phyloP scores from a whole-genome alignment of 2,888 invertebrate genomes.

The Diaphora mendica region DNA sequence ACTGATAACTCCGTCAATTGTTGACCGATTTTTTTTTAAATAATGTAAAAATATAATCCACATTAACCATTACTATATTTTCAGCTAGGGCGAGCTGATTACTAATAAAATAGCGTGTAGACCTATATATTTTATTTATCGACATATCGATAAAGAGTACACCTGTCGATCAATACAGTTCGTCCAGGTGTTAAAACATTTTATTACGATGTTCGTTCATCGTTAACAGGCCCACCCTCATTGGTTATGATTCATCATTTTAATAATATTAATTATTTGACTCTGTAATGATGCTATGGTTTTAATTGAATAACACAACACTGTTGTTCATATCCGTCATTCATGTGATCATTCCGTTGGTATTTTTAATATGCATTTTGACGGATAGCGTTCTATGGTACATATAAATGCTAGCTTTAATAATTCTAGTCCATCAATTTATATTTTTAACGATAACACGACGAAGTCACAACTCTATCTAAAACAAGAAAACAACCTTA shows the following conservation, averaged over 20 bases:
- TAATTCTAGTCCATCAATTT: background rate
- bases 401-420: background rate
- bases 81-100: too few species aligned
- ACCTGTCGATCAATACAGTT: slow-evolving; percentile 58
- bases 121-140: slow-evolving; percentile 25
- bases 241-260: slow-evolving; percentile 39
- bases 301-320: background rate
- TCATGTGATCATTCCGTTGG: background rate
- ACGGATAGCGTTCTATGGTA: too few species aligned
- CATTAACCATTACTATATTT: too few species aligned
- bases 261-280: slow-evolving; percentile 22
- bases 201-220: slow-evolving; percentile 34
- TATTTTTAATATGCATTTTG: background rate
- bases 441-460: background rate
- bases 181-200: slow-evolving; percentile 56
- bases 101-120: slow-evolving; percentile 16
- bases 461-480: background rate
- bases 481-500: background rate
- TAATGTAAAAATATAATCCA: too few species aligned
- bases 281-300: background rate
- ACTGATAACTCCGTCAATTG: too few species aligned
- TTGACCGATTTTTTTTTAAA: too few species aligned
- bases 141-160: slow-evolving; percentile 43
- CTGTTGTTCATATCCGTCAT: background rate
- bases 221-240: slow-evolving; percentile 21